Conservation (phyloP, 2,797 vertebrate species). For the Nyctalus aviator region DNA sequence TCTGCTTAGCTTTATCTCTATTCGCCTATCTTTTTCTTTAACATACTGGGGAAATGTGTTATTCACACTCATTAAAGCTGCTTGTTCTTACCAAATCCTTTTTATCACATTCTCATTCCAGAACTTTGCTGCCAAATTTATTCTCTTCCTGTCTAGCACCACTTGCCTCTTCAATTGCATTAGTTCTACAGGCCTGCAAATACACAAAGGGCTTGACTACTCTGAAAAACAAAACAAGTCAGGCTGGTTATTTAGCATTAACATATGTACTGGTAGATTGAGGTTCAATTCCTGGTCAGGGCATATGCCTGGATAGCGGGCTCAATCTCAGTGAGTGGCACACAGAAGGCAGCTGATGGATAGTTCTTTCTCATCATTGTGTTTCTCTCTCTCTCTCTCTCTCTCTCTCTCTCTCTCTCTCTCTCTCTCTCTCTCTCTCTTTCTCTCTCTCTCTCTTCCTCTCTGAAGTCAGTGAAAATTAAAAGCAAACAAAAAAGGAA, state of each 20-base stretch:
- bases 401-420: too few relatives aligned
- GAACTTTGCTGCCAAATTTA: conserved; percentile 33
- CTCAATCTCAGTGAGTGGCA: too few relatives aligned
- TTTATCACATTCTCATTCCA: not conserved
- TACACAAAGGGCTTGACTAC: not conserved
- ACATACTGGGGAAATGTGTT: not conserved
- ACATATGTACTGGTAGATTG: not conserved
- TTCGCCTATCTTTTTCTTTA: not conserved
- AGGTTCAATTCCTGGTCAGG: too few relatives aligned
- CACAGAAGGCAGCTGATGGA: too few relatives aligned
- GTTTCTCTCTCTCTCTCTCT: too few relatives aligned
- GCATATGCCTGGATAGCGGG: too few relatives aligned
- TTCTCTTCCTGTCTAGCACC: conserved; percentile 28
- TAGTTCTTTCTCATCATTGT: too few relatives aligned
- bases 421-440: too few relatives aligned
- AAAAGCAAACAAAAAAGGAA: not conserved
- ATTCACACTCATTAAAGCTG: not conserved
- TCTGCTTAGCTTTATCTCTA: not conserved
- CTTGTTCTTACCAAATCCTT: not conserved
- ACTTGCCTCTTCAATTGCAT: not conserved
- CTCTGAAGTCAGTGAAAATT: too few relatives aligned
- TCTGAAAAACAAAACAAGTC: not conserved
- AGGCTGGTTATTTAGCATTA: too few relatives aligned
- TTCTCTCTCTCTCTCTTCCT: too few relatives aligned
- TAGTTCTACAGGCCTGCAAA: not conserved